Base-by-base conservation (phyloP, 2,797 vertebrate species). In the Mycteria americana region DNA sequence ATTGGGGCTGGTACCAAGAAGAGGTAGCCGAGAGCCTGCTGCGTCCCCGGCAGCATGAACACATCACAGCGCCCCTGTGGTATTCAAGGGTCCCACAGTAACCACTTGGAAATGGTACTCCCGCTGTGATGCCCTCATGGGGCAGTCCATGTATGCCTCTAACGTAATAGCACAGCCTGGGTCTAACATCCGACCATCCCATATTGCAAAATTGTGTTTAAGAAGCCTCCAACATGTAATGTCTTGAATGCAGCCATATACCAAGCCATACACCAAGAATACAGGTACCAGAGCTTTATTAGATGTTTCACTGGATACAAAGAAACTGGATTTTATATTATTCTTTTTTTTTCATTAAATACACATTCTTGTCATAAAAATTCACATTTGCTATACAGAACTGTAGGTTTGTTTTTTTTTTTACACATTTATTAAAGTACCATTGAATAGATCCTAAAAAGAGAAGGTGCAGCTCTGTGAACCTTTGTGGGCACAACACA, bases 301-400 rank as follows among this genome's bases (percentile, higher is more conserved):
- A n/a, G n/a, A n/a, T n/a, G n/a, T 33, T 97, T 97, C 95, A 98
- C 97, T 92, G 78, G 88, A 95, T 98, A 98, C 97, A 97, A 98
- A 98, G 85, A 95, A 97, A 95, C 86, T 69, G 37, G 14, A 63
- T 72, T 84, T 74, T 56, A 48, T 68, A 35, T 35, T 33, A 33
- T 30, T 48, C 46, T n/a, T n/a, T 9, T 60, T 88, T 93, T 92
- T 54, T 97, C 96, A 95, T 96, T 96, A 92, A 97, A 95, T 97
- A 96, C 96, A 97, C 92, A 95, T 95, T 92, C 85, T 97, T 93
- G 92, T 96, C 83, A 91, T 95, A 97, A 96, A 97, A 97, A 95
- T 85, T 95, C 95, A 98, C 96, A 97, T 97, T 96, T 94, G 91
- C 92, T 96, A 93, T 97, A 96, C 78, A 96, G 90, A 96, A 97